Evolutionary conservation across 2,113 vertebrate genomes (phyloP), one percentile per base, ranked within the genome.

Genomic region (Pristiophorus japonicus): DNA sequence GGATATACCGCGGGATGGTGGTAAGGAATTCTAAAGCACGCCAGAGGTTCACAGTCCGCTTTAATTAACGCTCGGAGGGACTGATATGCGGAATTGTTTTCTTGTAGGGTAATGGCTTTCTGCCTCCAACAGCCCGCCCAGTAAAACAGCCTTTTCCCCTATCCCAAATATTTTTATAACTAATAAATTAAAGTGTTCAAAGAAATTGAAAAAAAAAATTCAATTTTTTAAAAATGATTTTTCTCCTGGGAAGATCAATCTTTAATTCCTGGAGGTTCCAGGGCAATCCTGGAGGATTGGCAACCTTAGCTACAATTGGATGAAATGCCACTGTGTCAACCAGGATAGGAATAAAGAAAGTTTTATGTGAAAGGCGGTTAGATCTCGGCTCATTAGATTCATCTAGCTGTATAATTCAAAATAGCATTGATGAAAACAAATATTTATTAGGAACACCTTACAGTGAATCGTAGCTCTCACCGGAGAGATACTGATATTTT

Each of bases 361-460:
- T n/a, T 81, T 10, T 81, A 18, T n/a, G n/a, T 81, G 14, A 81
- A 42, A 81, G 14, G 59, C 5, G 59, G 59, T 59, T 81, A 38
- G 34, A 91, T 91, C 88, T 63, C 55, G 34, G n/a, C 59, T 91
- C 55, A 63, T 38, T 62, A 62, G 55, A 51, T 87, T 87, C 47
- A 27, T 81, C 75, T 81, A 16, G 24, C 84, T 87, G 84, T 51
- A 7, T 91, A 91, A 91, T 91, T 91, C 22, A 63, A 91, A 34
- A 59, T 34, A 63, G 30, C 4, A 12, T 18, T 91, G 30, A 59
- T 20, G 34, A 34, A 62, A 91, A 62, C 34, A 91, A 63, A 38
- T 91, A 91, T 91, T 91, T 91, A 91, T 91, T 91, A 91, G 63
- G 55, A 20, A 59, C 55, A 91, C 88, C 55, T n/a, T 91, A 91